A percentile compares a stretch with the other conserved stretches of the same genome.
phyloP scores from a whole-genome alignment of 2,797 vertebrate genomes.

The Orestias chungarensis region DNA sequence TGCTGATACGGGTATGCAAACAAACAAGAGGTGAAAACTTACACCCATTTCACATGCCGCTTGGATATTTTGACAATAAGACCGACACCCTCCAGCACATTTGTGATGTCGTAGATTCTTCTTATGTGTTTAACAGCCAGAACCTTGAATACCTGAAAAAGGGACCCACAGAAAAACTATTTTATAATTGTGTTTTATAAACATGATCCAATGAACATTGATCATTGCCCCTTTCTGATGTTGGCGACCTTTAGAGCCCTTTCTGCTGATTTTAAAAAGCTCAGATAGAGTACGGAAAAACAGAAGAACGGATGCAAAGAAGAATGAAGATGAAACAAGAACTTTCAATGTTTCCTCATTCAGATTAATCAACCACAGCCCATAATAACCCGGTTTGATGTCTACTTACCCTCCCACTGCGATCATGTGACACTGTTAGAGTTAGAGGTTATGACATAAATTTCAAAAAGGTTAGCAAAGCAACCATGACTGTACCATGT shows the following conservation, averaged over 20 bases:
- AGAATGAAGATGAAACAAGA: too few relatives aligned
- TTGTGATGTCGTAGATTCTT: slow-evolving; percentile 96
- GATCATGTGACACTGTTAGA: too few relatives aligned
- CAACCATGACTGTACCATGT: too few relatives aligned
- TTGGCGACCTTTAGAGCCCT: not conserved
- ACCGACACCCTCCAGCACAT: slow-evolving; percentile 93
- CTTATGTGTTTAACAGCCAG: slow-evolving; percentile 90
- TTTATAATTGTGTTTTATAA: not conserved
- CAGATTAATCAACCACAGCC: too few relatives aligned
- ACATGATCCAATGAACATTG: not conserved
- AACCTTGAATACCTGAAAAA: slow-evolving; percentile 84
- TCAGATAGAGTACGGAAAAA: too few relatives aligned
- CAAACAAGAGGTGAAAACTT: slow-evolving; percentile 63
- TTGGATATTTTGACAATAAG: slow-evolving; percentile 94
- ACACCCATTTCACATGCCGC: slow-evolving; percentile 95
- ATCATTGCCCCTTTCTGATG: not conserved
- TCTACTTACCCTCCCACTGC: too few relatives aligned
- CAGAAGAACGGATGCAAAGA: too few relatives aligned
- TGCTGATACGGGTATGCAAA: not conserved
- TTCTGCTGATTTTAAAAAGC: not conserved
- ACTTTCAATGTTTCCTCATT: too few relatives aligned
- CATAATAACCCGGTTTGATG: too few relatives aligned
- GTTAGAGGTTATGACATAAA: too few relatives aligned
- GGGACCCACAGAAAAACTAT: not conserved
- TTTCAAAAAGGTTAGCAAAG: too few relatives aligned